Evolutionary conservation across 2,888 invertebrate genomes (phyloP), one percentile per base, ranked within the genome.

Genomic region (Atethmia centrago): DNA sequence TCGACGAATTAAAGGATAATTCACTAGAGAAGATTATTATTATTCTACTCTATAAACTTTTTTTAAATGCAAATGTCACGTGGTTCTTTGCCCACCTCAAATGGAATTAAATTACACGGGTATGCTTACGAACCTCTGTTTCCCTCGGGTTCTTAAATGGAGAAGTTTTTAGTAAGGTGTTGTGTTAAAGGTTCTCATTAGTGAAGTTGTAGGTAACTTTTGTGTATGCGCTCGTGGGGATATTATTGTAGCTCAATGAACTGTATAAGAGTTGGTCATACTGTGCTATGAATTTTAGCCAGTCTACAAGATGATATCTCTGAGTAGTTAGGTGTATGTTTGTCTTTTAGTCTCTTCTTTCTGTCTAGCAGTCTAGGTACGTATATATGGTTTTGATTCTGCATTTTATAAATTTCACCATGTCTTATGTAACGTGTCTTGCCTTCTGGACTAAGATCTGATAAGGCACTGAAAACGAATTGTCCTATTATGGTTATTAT

Each of bases 161-260:
- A 53, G 47, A 77, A 84, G 84, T 81, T 82, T 71, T 77, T 71
- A 80, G 77, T 72, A 69, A 84, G 77, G 61, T 76, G 66, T 69
- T 70, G 59, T 74, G 73, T 69, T 66, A 69, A 53, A 61, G 40
- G 71, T 71, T 40, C n/a, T 67, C 69, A 70, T 84, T 76, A 72
- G 53, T 14, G 31, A 80, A 80, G 80, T 84, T 81, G 12, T 7
- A 36, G 3, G 12, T 36, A 80, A 75, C 58, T 49, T 66, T 61
- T 59, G 58, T 58, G 53, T 71, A 67, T 68, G 73, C 28, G n/a
- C 68, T 47, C 51, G 12, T 68, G 25, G 59, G 68, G 64, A 28
- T 75, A 21, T 58, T 40, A 45, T 19, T 66, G 51, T 55, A 10
- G 59, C 14, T 68, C 53, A 67, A 49, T 71, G 66, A 71, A 31